Conservation (phyloP, 2,797 vertebrate species). For the Threskiornis aethiopicus region DNA sequence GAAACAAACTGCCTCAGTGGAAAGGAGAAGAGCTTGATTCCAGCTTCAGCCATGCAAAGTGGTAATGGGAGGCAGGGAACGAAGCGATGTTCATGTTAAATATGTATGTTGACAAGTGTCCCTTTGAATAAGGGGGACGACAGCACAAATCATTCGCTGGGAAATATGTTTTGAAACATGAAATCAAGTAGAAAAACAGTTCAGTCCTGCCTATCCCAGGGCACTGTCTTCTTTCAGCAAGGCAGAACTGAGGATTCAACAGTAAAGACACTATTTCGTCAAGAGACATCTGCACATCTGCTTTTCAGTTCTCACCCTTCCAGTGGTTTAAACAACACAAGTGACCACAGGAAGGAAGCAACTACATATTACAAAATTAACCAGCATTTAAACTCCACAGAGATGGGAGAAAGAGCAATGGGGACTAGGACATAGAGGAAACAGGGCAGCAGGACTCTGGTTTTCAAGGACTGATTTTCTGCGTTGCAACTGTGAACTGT, state of each 20-base stretch:
- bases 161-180: slow-evolving; percentile 44
- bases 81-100: background rate
- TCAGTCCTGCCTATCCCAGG: slow-evolving; percentile 2
- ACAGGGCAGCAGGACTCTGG: background rate
- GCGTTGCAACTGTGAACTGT: background rate
- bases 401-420: background rate
- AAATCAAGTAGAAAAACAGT: slow-evolving; percentile 63
- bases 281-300: background rate
- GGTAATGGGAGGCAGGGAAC: background rate
- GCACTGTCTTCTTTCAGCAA: background rate
- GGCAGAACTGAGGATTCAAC: background rate
- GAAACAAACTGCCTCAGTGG: background rate
- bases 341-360: background rate
- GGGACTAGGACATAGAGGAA: background rate
- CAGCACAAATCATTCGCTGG: background rate
- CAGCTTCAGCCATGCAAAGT: background rate
- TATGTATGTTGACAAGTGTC: slow-evolving; percentile 22
- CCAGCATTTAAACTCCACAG: background rate
- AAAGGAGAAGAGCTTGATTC: background rate
- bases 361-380: background rate
- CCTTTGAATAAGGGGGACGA: slow-evolving; percentile 8
- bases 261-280: background rate
- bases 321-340: background rate
- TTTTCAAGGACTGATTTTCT: background rate
- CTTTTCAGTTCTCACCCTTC: background rate